Evolutionary conservation across 2,797 vertebrate genomes (phyloP), one percentile per base, ranked within the genome.

Genomic region (Peromyscus eremicus): DNA sequence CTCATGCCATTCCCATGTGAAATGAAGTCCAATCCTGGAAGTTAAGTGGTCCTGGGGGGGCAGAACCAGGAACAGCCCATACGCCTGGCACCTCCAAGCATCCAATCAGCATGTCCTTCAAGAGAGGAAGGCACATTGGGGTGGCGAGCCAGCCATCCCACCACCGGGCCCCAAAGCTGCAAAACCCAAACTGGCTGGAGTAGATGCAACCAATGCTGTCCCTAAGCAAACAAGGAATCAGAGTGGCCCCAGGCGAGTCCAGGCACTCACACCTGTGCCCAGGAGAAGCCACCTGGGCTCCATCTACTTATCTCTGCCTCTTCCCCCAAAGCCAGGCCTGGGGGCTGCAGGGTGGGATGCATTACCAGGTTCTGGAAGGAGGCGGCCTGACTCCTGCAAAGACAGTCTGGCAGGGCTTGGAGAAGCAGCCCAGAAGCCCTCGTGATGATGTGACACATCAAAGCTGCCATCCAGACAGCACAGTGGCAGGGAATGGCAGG

Each of bases 361-460:
- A 1, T 1, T 0, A 1, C 8, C 3, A 0, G 13, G 84, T 93
- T 29, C n/a, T 3, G 91, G n/a, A 83, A 94, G 95, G 64, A 96
- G 77, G 2, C 49, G 4, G 83, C 91, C n/a, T 55, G 40, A 73
- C 80, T 97, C 83, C 86, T 55, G 71, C 94, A 94, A 97, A 97
- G 98, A 98, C 98, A 97, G 93, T 95, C 98, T 98, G 97, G 98
- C 98, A 98, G 93, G 93, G 95, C 97, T 97, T 29, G 29, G 73
- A 97, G 95, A 97, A 95, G 97, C 60, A 12, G 98, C 96, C 98
- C 98, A 97, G 60, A 40, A 97, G 96, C 21, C 40, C 23, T 89
- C 14, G 95, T 64, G 96, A 96, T 98, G 99, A 99, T 98, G 88
- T 99, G 99, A 99, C 99, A 99, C 99, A 99, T 99, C 99, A 99